Base-by-base conservation (phyloP, 2,113 vertebrate genomes). In the Anguilla rostrata region DNA sequence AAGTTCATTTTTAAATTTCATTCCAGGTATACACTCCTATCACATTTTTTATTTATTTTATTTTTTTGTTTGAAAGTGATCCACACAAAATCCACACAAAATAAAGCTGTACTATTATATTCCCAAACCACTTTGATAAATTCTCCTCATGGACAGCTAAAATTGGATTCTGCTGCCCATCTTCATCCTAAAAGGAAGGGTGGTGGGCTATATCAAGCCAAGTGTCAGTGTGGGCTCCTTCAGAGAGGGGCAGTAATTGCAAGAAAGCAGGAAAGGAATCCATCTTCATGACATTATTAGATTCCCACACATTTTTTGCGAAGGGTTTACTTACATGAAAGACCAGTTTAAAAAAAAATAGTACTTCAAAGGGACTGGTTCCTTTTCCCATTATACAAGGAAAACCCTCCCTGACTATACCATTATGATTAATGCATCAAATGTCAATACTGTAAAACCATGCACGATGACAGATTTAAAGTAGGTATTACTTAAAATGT, bases 181-280 rank as follows among this genome's bases (percentile, higher is more conserved):
- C 18, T 53, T 49, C n/a, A 82, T 14, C 41, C 40, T 14, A 43
- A 43, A 39, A 82, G 18, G 40, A 82, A 82, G 43, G 2, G 22
- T 14, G 14, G 2, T 26, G 80, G 15, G 1, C 8, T 46, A 82
- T n/a, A 82, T 49, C 81, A 43, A 49, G 4, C 81, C 41, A 20
- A 40, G 41, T 40, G 26, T 20, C 79, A 41, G 41, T 82, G 81
- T 82, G 71, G 71, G 71, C n/a, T 22, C 22, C 29, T 8, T 75
- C 81, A 53, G 39, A 82, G 81, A 26, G 41, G 81, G 41, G 22
- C 81, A 49, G 53, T 82, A 82, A 82, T 82, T n/a, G n/a, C 81
- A 43, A 43, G 43, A 82, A 82, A n/a, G 5, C 81, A 46, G 15
- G 79, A 49, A 20, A 26, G 46, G 81, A 20, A 82, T 82, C 81